These are phyloP conservation scores for Bradypodion pumilum DNA, from an alignment of 2,797 vertebrate species.

Conservation along the genomic window DNA sequence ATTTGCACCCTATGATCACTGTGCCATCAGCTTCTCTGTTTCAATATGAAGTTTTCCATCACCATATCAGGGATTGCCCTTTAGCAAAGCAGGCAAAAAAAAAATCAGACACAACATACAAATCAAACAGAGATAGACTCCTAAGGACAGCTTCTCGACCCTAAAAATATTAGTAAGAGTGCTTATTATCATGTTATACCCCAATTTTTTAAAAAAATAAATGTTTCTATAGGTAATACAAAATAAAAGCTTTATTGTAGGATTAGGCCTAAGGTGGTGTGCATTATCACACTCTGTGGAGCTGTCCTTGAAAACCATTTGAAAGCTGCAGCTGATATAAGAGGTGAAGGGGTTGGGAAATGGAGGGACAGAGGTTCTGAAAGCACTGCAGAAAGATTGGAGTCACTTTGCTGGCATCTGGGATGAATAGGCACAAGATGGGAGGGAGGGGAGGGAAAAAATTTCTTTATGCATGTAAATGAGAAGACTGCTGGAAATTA, in stretches of 20 bases:
- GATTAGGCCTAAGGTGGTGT: not conserved
- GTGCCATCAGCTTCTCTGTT: slow-evolving; percentile 50
- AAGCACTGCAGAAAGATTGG: no score
- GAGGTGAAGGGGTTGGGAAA: no score
- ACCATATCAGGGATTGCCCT: slow-evolving; percentile 17
- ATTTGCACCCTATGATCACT: slow-evolving; percentile 36
- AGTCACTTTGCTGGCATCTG: no score
- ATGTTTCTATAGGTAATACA: not conserved
- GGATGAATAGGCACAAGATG: no score
- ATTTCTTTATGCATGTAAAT: no score
- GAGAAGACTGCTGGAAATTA: no score
- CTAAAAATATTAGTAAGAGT: not conserved
- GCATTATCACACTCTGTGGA: not conserved
- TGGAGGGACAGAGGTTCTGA: no score
- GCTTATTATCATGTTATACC: not conserved
- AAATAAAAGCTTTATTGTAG: not conserved
- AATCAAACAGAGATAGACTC: slow-evolving; percentile 44
- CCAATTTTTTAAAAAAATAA: not conserved
- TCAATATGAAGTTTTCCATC: slow-evolving; percentile 57
- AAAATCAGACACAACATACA: not conserved
- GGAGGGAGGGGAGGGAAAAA: no score
- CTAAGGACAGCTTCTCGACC: slow-evolving; percentile 44
- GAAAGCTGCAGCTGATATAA: not conserved
- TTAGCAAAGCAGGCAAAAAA: slow-evolving; percentile 40
- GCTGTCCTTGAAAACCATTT: not conserved